A percentile compares a stretch with the other conserved stretches of the same genome.
These are phyloP conservation scores for Hypothenemus hampei DNA, from an alignment of 1,140 invertebrate genomes.

Conservation along the genomic window DNA sequence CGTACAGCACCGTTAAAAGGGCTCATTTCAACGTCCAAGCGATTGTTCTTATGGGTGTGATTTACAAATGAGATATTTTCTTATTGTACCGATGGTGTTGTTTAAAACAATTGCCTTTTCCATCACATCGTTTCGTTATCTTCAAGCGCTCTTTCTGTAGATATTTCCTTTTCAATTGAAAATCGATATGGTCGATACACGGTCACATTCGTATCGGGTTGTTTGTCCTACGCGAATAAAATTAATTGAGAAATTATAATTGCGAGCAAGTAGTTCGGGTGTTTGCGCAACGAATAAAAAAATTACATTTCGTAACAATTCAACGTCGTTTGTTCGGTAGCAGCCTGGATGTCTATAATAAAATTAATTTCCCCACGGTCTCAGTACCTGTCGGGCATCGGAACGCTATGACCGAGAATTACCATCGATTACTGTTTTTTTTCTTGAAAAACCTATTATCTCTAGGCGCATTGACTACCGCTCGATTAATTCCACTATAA, in stretches of 20 bases:
- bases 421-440: not conserved
- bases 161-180: too few relatives aligned
- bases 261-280: conserved; percentile 4
- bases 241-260: conserved; percentile 16
- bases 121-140: too few relatives aligned
- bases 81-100: too few relatives aligned
- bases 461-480: not conserved
- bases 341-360: conserved; percentile 15
- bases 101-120: too few relatives aligned
- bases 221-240: conserved; percentile 8
- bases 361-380: conserved; percentile 17
- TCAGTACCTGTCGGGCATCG: conserved; percentile 6
- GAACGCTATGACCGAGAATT: not conserved
- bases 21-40: too few relatives aligned
- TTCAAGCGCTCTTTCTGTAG: too few relatives aligned
- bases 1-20: too few relatives aligned
- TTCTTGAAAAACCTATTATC: not conserved
- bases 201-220: not conserved
- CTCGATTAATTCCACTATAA: conserved; percentile 3
- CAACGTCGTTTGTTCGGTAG: conserved; percentile 16
- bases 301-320: conserved; percentile 11
- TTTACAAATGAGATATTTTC: too few relatives aligned
- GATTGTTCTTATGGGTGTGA: too few relatives aligned
- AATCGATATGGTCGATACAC: not conserved
- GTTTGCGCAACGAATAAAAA: conserved; percentile 8